These are phyloP conservation scores for Nibea coibor DNA, from an alignment of 2,113 vertebrate genomes.

Conservation along the genomic window DNA sequence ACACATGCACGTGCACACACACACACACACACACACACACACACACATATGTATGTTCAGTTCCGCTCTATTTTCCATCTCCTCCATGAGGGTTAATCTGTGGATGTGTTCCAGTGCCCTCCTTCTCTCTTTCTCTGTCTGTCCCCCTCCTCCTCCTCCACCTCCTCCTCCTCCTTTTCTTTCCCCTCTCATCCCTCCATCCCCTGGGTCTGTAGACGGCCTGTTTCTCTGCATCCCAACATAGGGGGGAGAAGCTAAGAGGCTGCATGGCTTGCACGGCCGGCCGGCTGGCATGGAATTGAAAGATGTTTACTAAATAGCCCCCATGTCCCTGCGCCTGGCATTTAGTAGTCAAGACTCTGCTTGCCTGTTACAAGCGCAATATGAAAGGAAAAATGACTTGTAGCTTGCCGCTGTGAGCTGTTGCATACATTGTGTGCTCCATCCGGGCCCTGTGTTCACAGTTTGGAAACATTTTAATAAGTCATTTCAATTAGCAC, in stretches of 20 bases:
- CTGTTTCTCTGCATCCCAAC: slow-evolving; percentile 73
- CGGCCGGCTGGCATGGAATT: slow-evolving; percentile 64
- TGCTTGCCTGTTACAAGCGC: slow-evolving; percentile 56
- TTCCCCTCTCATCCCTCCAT: slow-evolving; percentile 69
- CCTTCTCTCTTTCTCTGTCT: slow-evolving; percentile 66
- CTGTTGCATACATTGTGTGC: neutral
- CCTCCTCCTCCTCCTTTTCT: slow-evolving; percentile 53
- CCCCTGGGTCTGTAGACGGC: slow-evolving; percentile 68
- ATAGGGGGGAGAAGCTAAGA: slow-evolving; percentile 54
- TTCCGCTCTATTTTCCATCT: slow-evolving; percentile 80
- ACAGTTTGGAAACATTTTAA: slow-evolving; percentile 53
- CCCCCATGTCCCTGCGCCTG: slow-evolving; percentile 73
- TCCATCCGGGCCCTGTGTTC: neutral
- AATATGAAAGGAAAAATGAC: slow-evolving; percentile 47
- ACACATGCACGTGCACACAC: neutral
- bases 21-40: slow-evolving; percentile 10
- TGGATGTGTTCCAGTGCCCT: slow-evolving; percentile 79
- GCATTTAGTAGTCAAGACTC: slow-evolving; percentile 75
- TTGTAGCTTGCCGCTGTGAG: slow-evolving; percentile 38
- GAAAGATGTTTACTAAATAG: slow-evolving; percentile 79
- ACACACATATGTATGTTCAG: slow-evolving; percentile 58
- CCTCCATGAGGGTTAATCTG: slow-evolving; percentile 81
- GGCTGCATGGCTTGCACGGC: slow-evolving; percentile 58
- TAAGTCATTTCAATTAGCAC: slow-evolving; percentile 49
- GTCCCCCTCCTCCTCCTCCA: neutral